Evolutionary conservation across 2,888 invertebrate species (phyloP).

Genomic region (Clanis bilineata): DNA sequence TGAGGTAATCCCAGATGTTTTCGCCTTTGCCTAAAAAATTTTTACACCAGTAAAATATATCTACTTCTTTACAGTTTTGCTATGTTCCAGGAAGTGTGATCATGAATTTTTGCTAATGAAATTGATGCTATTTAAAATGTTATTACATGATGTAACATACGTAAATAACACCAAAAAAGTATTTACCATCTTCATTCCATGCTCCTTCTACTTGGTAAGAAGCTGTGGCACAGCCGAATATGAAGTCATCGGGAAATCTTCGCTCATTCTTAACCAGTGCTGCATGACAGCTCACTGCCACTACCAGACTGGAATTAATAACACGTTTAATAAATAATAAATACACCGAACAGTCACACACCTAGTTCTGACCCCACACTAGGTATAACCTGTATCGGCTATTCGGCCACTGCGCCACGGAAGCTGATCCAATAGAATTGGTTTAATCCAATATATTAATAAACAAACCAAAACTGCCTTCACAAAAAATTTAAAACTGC

Average conservation of each 20-base stretch:
- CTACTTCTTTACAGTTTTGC: neutral
- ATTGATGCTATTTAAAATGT: neutral
- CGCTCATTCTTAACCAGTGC: constrained; percentile 16
- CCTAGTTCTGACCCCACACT: too few relatives aligned
- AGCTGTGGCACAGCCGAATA: constrained; percentile 51
- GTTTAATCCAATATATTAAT: neutral
- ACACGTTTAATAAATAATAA: neutral
- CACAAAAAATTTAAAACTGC: too few relatives aligned
- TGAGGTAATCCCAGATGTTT: constrained; percentile 42
- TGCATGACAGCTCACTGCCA: neutral
- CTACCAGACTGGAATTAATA: neutral
- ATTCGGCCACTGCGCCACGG: too few relatives aligned
- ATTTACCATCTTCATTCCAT: constrained; percentile 71
- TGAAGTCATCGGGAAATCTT: constrained; percentile 39
- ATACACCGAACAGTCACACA: too few relatives aligned
- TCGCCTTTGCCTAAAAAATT: constrained; percentile 29
- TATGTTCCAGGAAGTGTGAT: neutral
- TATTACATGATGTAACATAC: too few relatives aligned
- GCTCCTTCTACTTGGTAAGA: constrained; percentile 77
- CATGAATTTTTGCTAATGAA: too few relatives aligned
- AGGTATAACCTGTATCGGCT: too few relatives aligned
- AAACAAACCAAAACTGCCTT: too few relatives aligned
- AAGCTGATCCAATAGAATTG: too few relatives aligned
- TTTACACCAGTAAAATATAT: neutral
- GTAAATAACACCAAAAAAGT: neutral